phyloP scores from a whole-genome alignment of 2,888 invertebrate species.

The Lasioglossum zephyrum region DNA sequence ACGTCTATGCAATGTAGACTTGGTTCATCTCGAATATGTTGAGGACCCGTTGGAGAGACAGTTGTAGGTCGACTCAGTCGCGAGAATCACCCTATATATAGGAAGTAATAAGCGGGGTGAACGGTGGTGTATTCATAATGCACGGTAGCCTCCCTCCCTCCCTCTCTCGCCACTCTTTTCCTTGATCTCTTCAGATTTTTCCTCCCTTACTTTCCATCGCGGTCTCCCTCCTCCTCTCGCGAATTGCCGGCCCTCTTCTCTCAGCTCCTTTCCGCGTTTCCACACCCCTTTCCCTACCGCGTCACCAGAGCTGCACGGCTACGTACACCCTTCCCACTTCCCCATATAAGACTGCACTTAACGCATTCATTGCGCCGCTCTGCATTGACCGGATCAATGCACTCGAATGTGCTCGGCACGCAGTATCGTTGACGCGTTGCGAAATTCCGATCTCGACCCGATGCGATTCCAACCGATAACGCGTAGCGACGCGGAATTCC shows the following conservation, averaged over 20 bases:
- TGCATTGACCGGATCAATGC: slow-evolving; percentile 81
- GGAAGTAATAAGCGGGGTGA: slow-evolving; percentile 79
- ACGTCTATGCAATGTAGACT: too few relatives aligned
- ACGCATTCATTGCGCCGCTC: slow-evolving; percentile 76
- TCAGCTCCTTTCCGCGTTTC: slow-evolving; percentile 12
- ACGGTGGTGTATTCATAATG: slow-evolving; percentile 80
- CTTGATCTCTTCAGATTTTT: slow-evolving; percentile 53
- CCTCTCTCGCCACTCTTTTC: slow-evolving; percentile 55
- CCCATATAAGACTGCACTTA: slow-evolving; percentile 79
- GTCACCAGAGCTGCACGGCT: slow-evolving; percentile 67
- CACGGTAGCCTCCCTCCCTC: slow-evolving; percentile 62
- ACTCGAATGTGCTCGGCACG: slow-evolving; percentile 71
- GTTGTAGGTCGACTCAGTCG: slow-evolving; percentile 4
- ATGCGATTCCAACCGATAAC: slow-evolving; percentile 57
- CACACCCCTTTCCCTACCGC: slow-evolving; percentile 51
- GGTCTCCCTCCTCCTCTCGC: slow-evolving; percentile 42
- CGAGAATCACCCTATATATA: slow-evolving; percentile 53
- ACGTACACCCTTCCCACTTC: slow-evolving; percentile 73
- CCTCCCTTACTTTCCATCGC: slow-evolving; percentile 43
- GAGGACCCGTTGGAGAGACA: neutral
- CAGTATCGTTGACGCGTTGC: slow-evolving; percentile 67
- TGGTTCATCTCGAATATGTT: too few relatives aligned
- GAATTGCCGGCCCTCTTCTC: slow-evolving; percentile 40
- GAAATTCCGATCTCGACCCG: slow-evolving; percentile 49
- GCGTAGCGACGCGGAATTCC: slow-evolving; percentile 40